Evolutionary conservation across 2,113 vertebrate genomes (phyloP), one percentile per base, ranked within the genome.

Genomic region (Excalfactoria chinensis): DNA sequence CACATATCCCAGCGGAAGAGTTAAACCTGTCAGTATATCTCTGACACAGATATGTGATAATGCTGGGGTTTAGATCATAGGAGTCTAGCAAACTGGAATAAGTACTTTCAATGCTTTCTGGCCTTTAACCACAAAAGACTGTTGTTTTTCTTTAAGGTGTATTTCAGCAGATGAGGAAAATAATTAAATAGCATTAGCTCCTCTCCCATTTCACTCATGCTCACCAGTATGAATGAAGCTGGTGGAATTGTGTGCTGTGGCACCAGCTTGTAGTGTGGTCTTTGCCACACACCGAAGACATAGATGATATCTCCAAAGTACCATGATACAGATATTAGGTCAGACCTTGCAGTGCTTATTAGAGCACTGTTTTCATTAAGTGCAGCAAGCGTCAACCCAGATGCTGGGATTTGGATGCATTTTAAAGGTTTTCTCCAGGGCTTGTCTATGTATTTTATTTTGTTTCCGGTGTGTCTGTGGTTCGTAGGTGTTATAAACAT

Each of bases 381-480:
- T 86, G n/a, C 40, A 48, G 66, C 0, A 1, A 72, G 86, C 86
- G 18, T 13, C 51, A 81, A 14, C 69, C 80, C 91, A 93, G 64
- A 77, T 86, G 51, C 51, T 48, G 62, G 34, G 20, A 71, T 90
- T 86, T 94, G 93, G 93, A 84, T 90, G 80, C 51, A 75, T 93
- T 92, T 64, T 51, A 81, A 81, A 95, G 74, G 9, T 74, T 77
- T 89, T 83, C n/a, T 81, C 37, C n/a, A 34, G 53, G 76, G 79
- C 60, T 93, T 74, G 51, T 63, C 20, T 76, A 32, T 15, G 7
- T 55, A 34, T 86, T 66, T 32, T 93, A 0, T 9, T 73, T 90
- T 89, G 21, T 79, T 91, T 81, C 91, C 53, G 64, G 15, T 1
- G 2, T 46, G 34, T 30, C 46, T 68, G 56, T 51, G 30, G 17